Evolutionary conservation across 2,797 vertebrate species (phyloP), one percentile per base, ranked within the genome.

Genomic region (Labeo calbasu): DNA sequence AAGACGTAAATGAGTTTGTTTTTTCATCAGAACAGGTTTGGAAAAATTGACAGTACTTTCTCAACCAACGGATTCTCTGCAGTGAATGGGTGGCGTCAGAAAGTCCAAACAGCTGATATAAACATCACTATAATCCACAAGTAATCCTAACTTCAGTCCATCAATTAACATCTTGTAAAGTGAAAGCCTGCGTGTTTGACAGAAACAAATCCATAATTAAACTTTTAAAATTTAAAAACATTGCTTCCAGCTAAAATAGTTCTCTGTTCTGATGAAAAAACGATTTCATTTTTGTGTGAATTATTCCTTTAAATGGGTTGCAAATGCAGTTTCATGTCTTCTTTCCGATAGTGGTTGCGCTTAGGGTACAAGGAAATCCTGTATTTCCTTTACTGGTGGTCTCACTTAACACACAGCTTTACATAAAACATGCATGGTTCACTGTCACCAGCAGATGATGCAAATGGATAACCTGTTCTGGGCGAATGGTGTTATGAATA

Each of bases 381-480:
- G 32, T 15, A 40, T 76, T 76, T 43, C 8, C 13, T 77, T 59
- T n/a, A 6, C 46, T 25, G 53, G 12, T 14, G 8, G 32, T 43
- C 21, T 43, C 13, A 14, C 3, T 55, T 14, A 17, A 69, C 77
- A 5, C 14, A 76, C 13, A 76, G 2, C 28, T 17, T 43, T 72
- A n/a, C 8, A 50, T 55, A n/a, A 75, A 36, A 23, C 8, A 28
- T 72, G 86, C 79, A 81, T 81, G 82, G 50, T 7, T 81, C 70
- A 40, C 72, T 81, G 81, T 82, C 87, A 92, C 68, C 66, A 90
- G 86, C 88, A 77, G n/a, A 69, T 87, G 84, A 87, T 76, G 85
- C 87, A 73, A 81, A 46, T 69, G 88, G 88, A 88, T 94, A 88
- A 82, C 94, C 90, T 57, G 9, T 15, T 23, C 1, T 79, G 68